These are phyloP conservation scores for Sarcophaga caerulescens DNA, from an alignment of 2,888 invertebrate genomes.

Conservation along the genomic window DNA sequence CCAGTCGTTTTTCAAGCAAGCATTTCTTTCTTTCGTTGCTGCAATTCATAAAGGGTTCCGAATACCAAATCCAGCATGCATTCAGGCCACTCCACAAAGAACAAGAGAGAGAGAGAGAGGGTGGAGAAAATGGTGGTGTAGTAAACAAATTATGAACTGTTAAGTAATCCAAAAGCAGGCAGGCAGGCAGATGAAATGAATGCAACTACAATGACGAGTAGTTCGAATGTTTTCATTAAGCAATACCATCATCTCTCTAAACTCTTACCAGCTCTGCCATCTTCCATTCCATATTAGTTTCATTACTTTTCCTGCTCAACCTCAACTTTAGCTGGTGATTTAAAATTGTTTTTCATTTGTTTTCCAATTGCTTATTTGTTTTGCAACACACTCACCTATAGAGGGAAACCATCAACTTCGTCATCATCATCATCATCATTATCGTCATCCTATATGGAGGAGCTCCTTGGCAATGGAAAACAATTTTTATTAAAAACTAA, in stretches of 20 bases:
- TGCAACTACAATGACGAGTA: conserved; percentile 15
- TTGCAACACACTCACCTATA: conserved; percentile 10
- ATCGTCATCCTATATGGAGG: neutral
- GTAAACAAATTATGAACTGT: conserved; percentile 61
- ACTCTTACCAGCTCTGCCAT: neutral
- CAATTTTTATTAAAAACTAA: neutral
- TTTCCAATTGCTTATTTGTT: conserved; percentile 27
- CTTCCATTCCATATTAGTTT: conserved; percentile 32
- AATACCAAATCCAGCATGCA: conserved; percentile 18
- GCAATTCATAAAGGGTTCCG: conserved; percentile 31
- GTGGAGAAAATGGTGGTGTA: neutral
- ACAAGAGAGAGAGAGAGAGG: neutral
- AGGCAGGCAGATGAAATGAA: conserved; percentile 30
- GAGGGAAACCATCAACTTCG: neutral
- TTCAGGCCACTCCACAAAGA: neutral
- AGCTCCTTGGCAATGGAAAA: conserved; percentile 22
- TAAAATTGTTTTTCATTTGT: conserved; percentile 6
- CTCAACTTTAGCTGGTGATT: neutral
- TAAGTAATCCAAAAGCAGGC: conserved; percentile 22
- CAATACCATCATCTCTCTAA: conserved; percentile 25
- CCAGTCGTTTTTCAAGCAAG: conserved; percentile 2
- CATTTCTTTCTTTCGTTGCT: too few relatives aligned
- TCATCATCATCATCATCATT: neutral
- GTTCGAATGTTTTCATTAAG: conserved; percentile 63
- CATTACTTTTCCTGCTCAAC: neutral